Evolutionary conservation across 2,113 vertebrate genomes (phyloP).

Genomic region (Dasyornis broadbenti): DNA sequence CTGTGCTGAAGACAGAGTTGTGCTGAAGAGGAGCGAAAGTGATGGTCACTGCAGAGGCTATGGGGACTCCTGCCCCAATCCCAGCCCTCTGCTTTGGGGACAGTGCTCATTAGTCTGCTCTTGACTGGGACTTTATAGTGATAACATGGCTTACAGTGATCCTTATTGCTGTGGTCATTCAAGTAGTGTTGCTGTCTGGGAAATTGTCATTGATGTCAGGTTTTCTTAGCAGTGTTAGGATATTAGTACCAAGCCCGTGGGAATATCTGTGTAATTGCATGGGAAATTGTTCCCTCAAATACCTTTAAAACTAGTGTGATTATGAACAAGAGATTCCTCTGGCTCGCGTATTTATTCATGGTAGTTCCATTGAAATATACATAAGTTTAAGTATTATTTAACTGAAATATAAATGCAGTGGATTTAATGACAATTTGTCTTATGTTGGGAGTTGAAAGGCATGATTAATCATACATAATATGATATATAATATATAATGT

Average conservation of each 20-base stretch:
- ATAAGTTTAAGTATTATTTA: background rate
- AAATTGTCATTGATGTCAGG: background rate
- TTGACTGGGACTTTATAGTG: rapidly evolving
- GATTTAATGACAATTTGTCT: background rate
- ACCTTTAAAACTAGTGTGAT: background rate
- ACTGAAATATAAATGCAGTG: background rate
- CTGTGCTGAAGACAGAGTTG: background rate
- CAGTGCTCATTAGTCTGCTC: background rate
- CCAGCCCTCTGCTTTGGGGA: background rate
- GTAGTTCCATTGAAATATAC: background rate
- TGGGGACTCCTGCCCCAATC: background rate
- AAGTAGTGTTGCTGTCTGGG: background rate
- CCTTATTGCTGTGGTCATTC: background rate
- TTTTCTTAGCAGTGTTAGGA: background rate
- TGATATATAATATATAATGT: background rate
- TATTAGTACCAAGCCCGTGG: background rate
- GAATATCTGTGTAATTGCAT: background rate
- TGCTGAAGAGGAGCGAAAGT: background rate
- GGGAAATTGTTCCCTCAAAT: background rate
- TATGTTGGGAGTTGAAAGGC: background rate
- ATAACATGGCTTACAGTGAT: background rate
- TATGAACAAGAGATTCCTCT: background rate
- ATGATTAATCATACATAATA: background rate
- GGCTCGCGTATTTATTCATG: background rate
- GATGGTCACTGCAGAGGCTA: background rate